A percentile compares a stretch with the other conserved stretches of the same genome.
Conservation (phyloP, 1,140 invertebrate genomes). For the Bombus waltoni region DNA sequence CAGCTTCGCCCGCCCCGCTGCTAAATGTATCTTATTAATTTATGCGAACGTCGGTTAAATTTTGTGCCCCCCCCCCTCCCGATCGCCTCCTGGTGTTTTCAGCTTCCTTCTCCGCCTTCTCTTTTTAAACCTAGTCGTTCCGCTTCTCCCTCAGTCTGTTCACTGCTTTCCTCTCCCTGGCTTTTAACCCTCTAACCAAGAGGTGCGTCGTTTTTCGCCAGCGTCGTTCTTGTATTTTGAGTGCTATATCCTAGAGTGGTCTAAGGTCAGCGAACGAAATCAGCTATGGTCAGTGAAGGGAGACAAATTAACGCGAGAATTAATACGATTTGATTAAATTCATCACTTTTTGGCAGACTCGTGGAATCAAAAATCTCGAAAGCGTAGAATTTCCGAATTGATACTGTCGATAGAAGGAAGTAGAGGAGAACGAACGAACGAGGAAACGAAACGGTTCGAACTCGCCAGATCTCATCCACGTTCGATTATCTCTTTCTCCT, state of each 20-base stretch:
- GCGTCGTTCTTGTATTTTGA: background rate
- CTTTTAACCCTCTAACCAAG: too few relatives aligned
- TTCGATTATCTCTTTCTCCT: slow-evolving; percentile 48
- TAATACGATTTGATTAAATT: background rate
- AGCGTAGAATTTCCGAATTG: background rate
- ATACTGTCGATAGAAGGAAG: background rate
- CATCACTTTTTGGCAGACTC: background rate
- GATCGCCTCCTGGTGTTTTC: background rate
- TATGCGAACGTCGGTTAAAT: slow-evolving; percentile 54
- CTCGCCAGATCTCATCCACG: background rate
- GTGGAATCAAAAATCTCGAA: background rate
- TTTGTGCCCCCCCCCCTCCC: background rate
- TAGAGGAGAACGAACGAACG: background rate
- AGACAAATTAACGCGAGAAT: too few relatives aligned
- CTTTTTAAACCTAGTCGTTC: background rate
- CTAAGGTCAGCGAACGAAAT: too few relatives aligned
- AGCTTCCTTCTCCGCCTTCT: background rate
- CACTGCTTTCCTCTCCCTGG: background rate
- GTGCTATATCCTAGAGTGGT: background rate
- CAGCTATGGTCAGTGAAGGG: too few relatives aligned
- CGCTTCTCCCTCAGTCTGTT: background rate
- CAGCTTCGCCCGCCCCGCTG: background rate
- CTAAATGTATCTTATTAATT: slow-evolving; percentile 59
- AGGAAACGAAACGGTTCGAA: background rate
- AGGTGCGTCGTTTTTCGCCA: background rate